phyloP scores from a whole-genome alignment of 2,113 vertebrate species.

The Pleuronectes platessa region DNA sequence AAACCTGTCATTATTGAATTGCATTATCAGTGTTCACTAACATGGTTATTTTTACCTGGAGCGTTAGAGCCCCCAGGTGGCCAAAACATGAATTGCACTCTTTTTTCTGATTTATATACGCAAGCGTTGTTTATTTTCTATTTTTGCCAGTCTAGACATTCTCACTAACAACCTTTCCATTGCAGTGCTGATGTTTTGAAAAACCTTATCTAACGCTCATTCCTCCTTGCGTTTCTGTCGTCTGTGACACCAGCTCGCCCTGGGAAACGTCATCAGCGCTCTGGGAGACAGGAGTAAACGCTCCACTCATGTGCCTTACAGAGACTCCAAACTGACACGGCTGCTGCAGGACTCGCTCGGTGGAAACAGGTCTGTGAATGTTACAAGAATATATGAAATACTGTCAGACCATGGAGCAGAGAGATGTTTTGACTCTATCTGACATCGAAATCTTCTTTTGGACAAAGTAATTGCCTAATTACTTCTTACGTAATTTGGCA shows the following conservation, averaged over 20 bases:
- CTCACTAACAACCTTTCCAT: no score
- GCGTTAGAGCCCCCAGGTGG: slow-evolving; percentile 58
- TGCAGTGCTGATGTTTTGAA: neutral
- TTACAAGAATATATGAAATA: neutral
- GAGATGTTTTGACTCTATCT: no score
- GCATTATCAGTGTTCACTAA: neutral
- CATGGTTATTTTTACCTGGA: neutral
- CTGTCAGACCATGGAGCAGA: neutral
- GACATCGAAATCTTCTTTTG: no score
- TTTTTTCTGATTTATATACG: neutral
- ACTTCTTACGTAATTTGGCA: neutral
- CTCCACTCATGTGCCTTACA: slow-evolving; percentile 94
- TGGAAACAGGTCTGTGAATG: slow-evolving; percentile 90
- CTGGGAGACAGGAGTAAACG: slow-evolving; percentile 96
- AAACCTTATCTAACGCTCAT: neutral
- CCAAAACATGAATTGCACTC: neutral
- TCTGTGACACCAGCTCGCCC: slow-evolving; percentile 85
- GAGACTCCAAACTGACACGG: slow-evolving; percentile 97
- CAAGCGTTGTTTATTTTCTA: neutral
- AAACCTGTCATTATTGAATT: neutral
- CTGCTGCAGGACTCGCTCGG: slow-evolving; percentile 96
- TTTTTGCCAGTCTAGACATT: neutral
- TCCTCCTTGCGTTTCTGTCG: neutral
- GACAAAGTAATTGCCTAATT: neutral
- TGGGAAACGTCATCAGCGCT: slow-evolving; percentile 98